Base-by-base conservation (phyloP, 2,797 vertebrate genomes). In the Poecilia wingei region DNA sequence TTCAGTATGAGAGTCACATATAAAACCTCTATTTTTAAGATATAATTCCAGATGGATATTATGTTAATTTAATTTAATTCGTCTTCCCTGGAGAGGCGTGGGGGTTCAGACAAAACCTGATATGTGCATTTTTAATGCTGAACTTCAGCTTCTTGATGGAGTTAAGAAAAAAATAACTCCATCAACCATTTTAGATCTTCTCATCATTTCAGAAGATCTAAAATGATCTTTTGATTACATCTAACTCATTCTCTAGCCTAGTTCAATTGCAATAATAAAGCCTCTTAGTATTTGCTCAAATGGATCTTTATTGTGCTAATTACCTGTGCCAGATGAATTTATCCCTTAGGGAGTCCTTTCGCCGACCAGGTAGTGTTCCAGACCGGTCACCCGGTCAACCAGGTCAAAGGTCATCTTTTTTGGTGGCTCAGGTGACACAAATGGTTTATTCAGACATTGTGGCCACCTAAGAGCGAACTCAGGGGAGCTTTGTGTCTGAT, bases 381-480 rank as follows among this genome's bases (percentile, higher is more conserved):
- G 87, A 82, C 76, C 74, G 28, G 88, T 95, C 91, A 91, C 90
- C 93, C 41, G 28, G 91, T 90, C 92, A 91, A 88, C 86, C 79
- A 59, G 92, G 92, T 94, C 89, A 94, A 85, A 94, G 93, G 93
- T 94, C 89, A 43, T 72, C 84, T 82, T 91, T 92, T 89, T 87
- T 86, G 85, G 79, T 84, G 73, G 87, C 88, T 95, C 92, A 81
- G 57, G 82, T 94, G 91, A 93, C 93, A 93, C 90, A 93, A 84
- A 89, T 87, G 90, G 80, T 87, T 87, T 86, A 86, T 90, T 93
- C 79, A 83, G 87, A 83, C 84, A 82, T 77, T n/a, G 14, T 72
- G 78, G 82, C 77, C 79, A 89, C 80, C 85, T 76, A 83, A 78
- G 77, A 86, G 78, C 61, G 28, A 6, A 6, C 66, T 77, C 25